Base-by-base conservation (phyloP, 2,797 vertebrate species). In the Phoxinus dragarum region DNA sequence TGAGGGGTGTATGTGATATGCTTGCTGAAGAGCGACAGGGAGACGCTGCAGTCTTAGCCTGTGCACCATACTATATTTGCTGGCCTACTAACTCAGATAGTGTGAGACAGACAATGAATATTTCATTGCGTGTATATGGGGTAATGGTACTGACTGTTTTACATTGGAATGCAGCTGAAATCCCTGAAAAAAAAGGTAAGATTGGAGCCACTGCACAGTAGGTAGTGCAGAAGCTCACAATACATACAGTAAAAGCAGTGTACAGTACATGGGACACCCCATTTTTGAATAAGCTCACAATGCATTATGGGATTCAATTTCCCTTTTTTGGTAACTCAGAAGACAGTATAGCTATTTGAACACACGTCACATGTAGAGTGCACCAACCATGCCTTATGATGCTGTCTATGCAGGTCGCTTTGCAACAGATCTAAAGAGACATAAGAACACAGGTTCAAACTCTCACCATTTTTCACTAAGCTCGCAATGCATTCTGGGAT, bases 71-170 rank as follows among this genome's bases (percentile, higher is more conserved):
- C 91, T 94, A 94, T 93, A 92, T 89, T 89, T 90, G 88, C 89
- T 87, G 90, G 90, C 88, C 86, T 86, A 86, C 80, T 90, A 86
- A 80, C 61, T 83, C 69, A 40, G 90, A 92, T 90, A 91, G 90
- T 91, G 86, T 86, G 89, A 92, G 92, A 94, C 90, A 90, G 93
- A 91, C 82, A 84, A 94, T 95, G 91, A 94, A 95, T 94, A 94
- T 94, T 95, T 95, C 90, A 94, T 93, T 85, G 91, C 88, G 74
- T 81, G 88, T 88, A 93, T 94, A 92, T 90, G 87, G 89, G 88
- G 89, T 91, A 92, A 93, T 88, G 86, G 89, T 91, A 91, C 88
- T 78, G 84, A 85, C 85, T 61, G 85, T 54, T 92, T 90, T 87
- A 90, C 91, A 92, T 92, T 93, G 93, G 89, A 94, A 94, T 92